Conservation (phyloP, 2,113 vertebrate species). For the Aegithalos caudatus region DNA sequence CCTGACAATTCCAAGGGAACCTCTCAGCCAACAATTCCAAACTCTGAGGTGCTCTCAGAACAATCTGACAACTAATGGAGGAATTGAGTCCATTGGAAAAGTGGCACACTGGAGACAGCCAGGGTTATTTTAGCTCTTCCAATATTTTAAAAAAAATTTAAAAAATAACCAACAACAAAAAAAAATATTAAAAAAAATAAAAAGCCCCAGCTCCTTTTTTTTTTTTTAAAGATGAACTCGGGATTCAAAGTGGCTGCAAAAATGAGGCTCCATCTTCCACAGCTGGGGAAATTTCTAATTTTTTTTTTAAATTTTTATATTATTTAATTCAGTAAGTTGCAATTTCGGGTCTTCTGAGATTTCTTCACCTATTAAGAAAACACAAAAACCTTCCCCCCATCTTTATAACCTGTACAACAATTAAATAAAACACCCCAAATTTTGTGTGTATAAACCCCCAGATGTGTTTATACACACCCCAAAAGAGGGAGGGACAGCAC, state of each 20-base stretch:
- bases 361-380: slow-evolving; percentile 88
- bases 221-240: slow-evolving; percentile 56
- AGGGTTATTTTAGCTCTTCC: slow-evolving; percentile 71
- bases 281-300: slow-evolving; percentile 48
- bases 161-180: not conserved
- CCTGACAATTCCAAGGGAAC: slow-evolving; percentile 84
- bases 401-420: slow-evolving; percentile 72
- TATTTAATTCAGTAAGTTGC: slow-evolving; percentile 78
- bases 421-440: not conserved
- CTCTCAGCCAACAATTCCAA: slow-evolving; percentile 78
- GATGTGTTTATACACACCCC: slow-evolving; percentile 58
- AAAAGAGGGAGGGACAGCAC: not conserved
- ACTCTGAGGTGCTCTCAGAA: slow-evolving; percentile 72
- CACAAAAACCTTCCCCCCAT: slow-evolving; percentile 79
- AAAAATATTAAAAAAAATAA: not conserved
- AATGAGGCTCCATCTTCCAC: slow-evolving; percentile 82
- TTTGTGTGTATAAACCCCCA: slow-evolving; percentile 54
- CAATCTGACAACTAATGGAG: slow-evolving; percentile 73
- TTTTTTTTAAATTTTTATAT: not conserved
- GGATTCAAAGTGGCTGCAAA: slow-evolving; percentile 68
- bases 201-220: slow-evolving; percentile 22
- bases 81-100: slow-evolving; percentile 78
- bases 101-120: slow-evolving; percentile 76
- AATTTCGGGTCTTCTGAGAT: slow-evolving; percentile 83
- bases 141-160: not conserved